Conservation (phyloP, 37 sponge, comb jelly and placozoan genomes). For the Geodia barretti region DNA sequence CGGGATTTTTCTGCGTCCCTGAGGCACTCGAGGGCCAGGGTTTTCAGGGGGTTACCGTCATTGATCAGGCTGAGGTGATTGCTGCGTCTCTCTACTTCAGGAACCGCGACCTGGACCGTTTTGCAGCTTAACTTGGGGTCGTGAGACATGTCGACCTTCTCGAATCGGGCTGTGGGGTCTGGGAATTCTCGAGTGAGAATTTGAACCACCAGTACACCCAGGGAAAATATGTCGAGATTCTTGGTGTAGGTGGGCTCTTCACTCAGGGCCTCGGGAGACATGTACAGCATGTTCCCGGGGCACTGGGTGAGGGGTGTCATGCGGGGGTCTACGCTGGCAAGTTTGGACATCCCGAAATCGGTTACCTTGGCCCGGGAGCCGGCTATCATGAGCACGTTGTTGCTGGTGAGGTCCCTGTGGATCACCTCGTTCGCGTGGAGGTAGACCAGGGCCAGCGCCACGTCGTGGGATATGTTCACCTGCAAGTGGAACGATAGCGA, state of each 20-base stretch:
- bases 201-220: slow-evolving; percentile 1
- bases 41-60: not conserved
- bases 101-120: not conserved
- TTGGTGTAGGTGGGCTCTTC: not conserved
- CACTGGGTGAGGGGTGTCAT: not conserved
- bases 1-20: not conserved
- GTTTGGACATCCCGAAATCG: not conserved
- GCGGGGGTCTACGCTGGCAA: not conserved
- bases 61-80: not conserved
- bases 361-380: not conserved
- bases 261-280: not conserved
- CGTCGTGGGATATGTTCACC: not conserved
- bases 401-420: slow-evolving; percentile 11
- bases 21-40: not conserved
- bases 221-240: not conserved
- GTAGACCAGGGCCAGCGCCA: slow-evolving; percentile 6
- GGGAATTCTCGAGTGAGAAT: slow-evolving; percentile 3
- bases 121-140: not conserved
- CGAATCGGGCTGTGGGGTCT: not conserved
- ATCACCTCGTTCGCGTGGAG: slow-evolving; percentile 4
- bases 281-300: not conserved
- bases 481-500: not conserved
- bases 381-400: slow-evolving; percentile 1
- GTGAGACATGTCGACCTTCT: not conserved
- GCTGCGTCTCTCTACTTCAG: not conserved